Conservation (phyloP, 2,888 invertebrate species). For the Ferdinandea cuprea region DNA sequence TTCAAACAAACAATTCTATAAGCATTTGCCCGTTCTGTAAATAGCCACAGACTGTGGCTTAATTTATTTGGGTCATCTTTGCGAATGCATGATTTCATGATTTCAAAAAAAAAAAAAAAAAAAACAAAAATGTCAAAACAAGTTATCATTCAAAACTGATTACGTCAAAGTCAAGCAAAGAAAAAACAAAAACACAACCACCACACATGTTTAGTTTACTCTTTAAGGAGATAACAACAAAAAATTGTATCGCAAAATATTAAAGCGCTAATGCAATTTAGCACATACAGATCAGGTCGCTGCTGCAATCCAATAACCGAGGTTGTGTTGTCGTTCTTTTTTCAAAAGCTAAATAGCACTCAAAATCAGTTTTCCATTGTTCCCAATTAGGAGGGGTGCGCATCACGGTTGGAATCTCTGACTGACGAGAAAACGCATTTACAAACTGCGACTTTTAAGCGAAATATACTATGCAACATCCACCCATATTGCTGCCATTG, state of each 20-base stretch:
- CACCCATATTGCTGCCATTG: conserved; percentile 32
- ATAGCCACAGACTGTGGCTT: background rate
- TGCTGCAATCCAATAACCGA: conserved; percentile 3
- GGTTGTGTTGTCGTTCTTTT: conserved; percentile 2
- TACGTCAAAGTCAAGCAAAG: conserved; percentile 41
- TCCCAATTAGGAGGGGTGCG: background rate
- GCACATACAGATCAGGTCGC: conserved; percentile 17
- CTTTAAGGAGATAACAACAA: conserved; percentile 34
- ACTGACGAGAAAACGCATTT: conserved; percentile 35
- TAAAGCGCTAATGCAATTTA: conserved; percentile 26
- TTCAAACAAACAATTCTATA: background rate
- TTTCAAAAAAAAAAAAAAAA: conserved; percentile 4
- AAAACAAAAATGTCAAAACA: conserved; percentile 30
- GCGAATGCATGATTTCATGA: no score
- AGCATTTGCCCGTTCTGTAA: background rate
- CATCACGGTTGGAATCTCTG: background rate
- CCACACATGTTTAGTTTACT: conserved; percentile 41
- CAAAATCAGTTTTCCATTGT: conserved; percentile 30
- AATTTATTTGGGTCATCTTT: conserved; percentile 48
- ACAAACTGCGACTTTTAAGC: conserved; percentile 41
- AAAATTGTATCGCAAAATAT: conserved; percentile 17
- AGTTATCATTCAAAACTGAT: conserved; percentile 41
- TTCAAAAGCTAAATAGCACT: background rate
- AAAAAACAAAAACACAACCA: no score
- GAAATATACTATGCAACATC: background rate